A percentile compares a stretch with the other conserved stretches of the same genome.
Conservation (phyloP, 2,888 invertebrate species). For the Imbricaverruca yamaguchii region DNA sequence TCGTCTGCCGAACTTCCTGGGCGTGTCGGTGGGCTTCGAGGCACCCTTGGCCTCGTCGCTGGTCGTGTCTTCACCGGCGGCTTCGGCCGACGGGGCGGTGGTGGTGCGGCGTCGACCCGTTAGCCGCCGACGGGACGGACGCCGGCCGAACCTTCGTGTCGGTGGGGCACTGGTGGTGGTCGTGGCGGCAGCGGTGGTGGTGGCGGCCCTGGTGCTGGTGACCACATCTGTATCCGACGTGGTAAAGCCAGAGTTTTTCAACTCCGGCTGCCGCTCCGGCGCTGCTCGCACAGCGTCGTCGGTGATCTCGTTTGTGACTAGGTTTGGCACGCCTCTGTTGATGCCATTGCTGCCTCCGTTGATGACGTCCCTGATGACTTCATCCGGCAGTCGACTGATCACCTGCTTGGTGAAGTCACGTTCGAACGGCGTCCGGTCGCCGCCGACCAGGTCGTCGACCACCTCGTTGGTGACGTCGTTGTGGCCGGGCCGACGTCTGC, state of each 20-base stretch:
- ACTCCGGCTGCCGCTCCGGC: background rate
- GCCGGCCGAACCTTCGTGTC: conserved; percentile 46
- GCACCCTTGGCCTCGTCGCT: background rate
- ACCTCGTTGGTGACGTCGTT: conserved; percentile 48
- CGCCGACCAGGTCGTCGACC: background rate
- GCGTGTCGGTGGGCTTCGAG: background rate
- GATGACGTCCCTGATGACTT: conserved; percentile 57
- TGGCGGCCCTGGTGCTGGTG: conserved; percentile 46
- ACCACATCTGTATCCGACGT: conserved; percentile 8
- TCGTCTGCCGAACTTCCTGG: background rate
- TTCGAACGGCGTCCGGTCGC: no score
- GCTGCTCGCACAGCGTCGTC: conserved; percentile 12
- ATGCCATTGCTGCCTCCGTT: conserved; percentile 69
- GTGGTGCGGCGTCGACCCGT: conserved; percentile 44
- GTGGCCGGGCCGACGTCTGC: conserved; percentile 69
- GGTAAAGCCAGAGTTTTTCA: conserved; percentile 24
- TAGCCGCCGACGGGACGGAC: conserved; percentile 53
- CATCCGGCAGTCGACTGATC: conserved; percentile 17
- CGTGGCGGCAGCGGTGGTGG: conserved; percentile 64
- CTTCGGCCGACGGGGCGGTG: conserved; percentile 48
- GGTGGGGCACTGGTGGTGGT: conserved; percentile 54
- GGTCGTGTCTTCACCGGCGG: background rate
- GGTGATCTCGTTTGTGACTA: conserved; percentile 61
- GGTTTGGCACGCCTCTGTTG: conserved; percentile 65
- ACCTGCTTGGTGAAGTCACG: background rate